Evolutionary conservation across 2,888 invertebrate genomes (phyloP), one percentile per base, ranked within the genome.

Genomic region (Liposcelis brunnea): DNA sequence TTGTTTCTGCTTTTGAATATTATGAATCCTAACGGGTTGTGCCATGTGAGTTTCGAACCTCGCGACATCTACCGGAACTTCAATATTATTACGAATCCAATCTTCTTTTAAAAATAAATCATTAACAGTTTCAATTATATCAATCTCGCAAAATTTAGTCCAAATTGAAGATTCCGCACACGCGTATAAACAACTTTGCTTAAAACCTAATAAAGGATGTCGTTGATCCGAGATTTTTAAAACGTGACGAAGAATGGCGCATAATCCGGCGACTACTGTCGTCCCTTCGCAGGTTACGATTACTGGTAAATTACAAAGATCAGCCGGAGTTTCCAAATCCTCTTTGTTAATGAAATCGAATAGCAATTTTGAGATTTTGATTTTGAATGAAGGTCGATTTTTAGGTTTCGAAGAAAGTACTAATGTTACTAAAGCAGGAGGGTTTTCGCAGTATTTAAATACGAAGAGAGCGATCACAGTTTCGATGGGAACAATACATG

Each of bases 81-180:
- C 57, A 10, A 61, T 57, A 26, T 52, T n/a, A n/a, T n/a, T n/a
- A n/a, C n/a, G 42, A 4, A 52, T 49, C 4, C 52, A 37, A 16
- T 19, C 14, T 35, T 37, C 18, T 33, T 40, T 6, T 44, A 48
- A 26, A 48, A 35, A 15, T 8, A 26, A 21, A 42, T 11, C 12
- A 32, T 32, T 49, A 0, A 79, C 63, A 1, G 77, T 71, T 44
- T 65, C 60, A 10, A 82, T 70, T 36, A 89, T 65, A 58, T 89
- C 84, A 2, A 83, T 31, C 45, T 45, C 93, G 67, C 93, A 93
- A 59, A 89, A 89, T 56, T 80, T 81, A 0, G 91, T 93, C 91
- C 90, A 91, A 33, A 83, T 68, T 7, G 89, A 87, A 7, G 75
- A 72, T 64, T 89, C 89, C 19, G 85, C 79, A 44, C 86, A 85